These are phyloP conservation scores for Perizoma affinitatum DNA, from an alignment of 2,888 invertebrate genomes.

Conservation along the genomic window DNA sequence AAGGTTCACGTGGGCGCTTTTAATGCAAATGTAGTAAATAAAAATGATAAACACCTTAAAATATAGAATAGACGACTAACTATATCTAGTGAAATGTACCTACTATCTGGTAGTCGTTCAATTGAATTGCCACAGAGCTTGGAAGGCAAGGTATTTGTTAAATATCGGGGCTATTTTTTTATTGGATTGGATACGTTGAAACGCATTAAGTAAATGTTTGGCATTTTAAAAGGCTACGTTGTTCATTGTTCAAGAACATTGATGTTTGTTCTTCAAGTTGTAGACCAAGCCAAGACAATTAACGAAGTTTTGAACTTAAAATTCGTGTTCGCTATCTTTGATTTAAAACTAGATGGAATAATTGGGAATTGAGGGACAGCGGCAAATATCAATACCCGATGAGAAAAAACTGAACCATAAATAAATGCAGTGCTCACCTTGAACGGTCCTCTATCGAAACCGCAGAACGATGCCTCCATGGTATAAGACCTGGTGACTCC, in stretches of 20 bases:
- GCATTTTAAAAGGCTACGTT: conserved; percentile 21
- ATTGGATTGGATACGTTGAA: conserved; percentile 7
- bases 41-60: conserved; percentile 36
- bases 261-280: background rate
- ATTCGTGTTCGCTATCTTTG: too few species aligned
- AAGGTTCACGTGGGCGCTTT: conserved; percentile 34
- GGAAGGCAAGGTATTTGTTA: conserved; percentile 28
- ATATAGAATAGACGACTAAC: conserved; percentile 29
- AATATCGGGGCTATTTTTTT: conserved; percentile 31
- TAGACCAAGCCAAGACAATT: too few species aligned
- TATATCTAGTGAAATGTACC: background rate
- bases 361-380: too few species aligned
- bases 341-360: too few species aligned
- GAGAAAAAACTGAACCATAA: background rate
- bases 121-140: conserved; percentile 30
- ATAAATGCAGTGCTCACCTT: conserved; percentile 72
- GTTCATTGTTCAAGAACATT: conserved; percentile 16
- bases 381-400: too few species aligned
- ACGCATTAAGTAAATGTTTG: too few species aligned
- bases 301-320: too few species aligned
- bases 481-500: conserved; percentile 91
- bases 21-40: conserved; percentile 34
- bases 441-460: conserved; percentile 90
- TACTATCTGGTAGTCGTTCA: conserved; percentile 29
- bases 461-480: conserved; percentile 94